Conservation (phyloP, 2,888 invertebrate genomes). For the Aplocera efformata region DNA sequence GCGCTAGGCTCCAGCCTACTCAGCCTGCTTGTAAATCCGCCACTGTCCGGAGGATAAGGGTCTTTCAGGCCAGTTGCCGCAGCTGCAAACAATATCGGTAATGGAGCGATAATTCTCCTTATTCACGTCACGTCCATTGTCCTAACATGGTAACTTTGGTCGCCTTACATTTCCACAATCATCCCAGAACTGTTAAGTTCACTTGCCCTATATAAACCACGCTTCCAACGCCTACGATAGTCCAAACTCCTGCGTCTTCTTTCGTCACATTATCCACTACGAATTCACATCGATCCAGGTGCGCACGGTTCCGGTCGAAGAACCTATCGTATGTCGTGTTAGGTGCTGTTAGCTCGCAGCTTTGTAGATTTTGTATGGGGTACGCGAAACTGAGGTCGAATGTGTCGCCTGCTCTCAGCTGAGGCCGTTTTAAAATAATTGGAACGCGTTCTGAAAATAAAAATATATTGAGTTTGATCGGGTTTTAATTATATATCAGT, state of each 20-base stretch:
- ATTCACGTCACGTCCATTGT: too few relatives aligned
- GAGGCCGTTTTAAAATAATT: constrained; percentile 20
- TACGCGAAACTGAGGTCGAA: constrained; percentile 50
- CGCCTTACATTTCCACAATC: neutral
- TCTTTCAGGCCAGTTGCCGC: too few relatives aligned
- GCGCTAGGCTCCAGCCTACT: too few relatives aligned
- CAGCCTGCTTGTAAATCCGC: too few relatives aligned
- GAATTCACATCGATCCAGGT: constrained; percentile 47
- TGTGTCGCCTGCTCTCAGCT: constrained; percentile 38
- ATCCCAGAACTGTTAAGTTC: neutral
- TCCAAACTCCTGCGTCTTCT: constrained; percentile 53
- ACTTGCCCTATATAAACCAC: constrained; percentile 42
- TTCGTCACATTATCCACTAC: constrained; percentile 46
- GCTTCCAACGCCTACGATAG: constrained; percentile 52
- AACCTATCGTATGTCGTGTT: constrained; percentile 48
- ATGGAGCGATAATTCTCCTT: too few relatives aligned
- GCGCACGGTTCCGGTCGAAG: constrained; percentile 37
- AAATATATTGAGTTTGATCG: too few relatives aligned
- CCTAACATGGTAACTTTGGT: too few relatives aligned
- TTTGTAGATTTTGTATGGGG: constrained; percentile 42
- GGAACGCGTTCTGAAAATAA: constrained; percentile 50
- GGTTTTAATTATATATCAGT: too few relatives aligned
- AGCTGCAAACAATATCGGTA: too few relatives aligned
- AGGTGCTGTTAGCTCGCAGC: constrained; percentile 54
- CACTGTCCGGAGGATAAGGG: too few relatives aligned